These are phyloP conservation scores for Drosophila greeni DNA, from an alignment of 2,888 invertebrate species.

Conservation along the genomic window DNA sequence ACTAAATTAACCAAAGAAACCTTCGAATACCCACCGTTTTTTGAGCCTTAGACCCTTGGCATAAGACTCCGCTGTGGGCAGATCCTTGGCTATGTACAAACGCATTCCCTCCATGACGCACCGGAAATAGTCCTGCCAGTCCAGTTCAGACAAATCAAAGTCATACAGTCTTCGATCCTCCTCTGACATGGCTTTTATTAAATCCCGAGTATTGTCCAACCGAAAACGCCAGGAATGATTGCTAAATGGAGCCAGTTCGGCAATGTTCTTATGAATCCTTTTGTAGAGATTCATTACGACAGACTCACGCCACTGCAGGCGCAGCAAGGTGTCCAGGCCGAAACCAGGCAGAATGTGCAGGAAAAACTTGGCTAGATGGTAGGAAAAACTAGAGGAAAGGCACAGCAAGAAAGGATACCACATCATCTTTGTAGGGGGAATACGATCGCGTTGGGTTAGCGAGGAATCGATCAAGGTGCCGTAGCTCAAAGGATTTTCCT, in stretches of 20 bases:
- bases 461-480: constrained; percentile 80
- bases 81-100: constrained; percentile 87
- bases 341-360: constrained; percentile 84
- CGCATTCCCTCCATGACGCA: constrained; percentile 86
- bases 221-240: constrained; percentile 85
- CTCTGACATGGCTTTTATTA: constrained; percentile 77
- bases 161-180: constrained; percentile 82
- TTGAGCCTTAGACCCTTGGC: neutral
- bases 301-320: constrained; percentile 50
- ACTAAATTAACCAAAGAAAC: no score
- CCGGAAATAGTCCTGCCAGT: constrained; percentile 81
- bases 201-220: constrained; percentile 80
- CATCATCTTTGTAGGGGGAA: constrained; percentile 81
- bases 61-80: constrained; percentile 81
- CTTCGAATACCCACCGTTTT: neutral
- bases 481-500: constrained; percentile 90
- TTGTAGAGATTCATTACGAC: constrained; percentile 85
- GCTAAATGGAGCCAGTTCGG: constrained; percentile 86
- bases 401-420: constrained; percentile 83
- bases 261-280: constrained; percentile 88
- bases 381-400: constrained; percentile 76
- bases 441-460: neutral
- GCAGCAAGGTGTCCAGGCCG: constrained; percentile 80
- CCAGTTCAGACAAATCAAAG: constrained; percentile 84
- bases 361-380: constrained; percentile 79